Evolutionary conservation across 2,113 vertebrate genomes (phyloP).

Genomic region (Octodon degus): DNA sequence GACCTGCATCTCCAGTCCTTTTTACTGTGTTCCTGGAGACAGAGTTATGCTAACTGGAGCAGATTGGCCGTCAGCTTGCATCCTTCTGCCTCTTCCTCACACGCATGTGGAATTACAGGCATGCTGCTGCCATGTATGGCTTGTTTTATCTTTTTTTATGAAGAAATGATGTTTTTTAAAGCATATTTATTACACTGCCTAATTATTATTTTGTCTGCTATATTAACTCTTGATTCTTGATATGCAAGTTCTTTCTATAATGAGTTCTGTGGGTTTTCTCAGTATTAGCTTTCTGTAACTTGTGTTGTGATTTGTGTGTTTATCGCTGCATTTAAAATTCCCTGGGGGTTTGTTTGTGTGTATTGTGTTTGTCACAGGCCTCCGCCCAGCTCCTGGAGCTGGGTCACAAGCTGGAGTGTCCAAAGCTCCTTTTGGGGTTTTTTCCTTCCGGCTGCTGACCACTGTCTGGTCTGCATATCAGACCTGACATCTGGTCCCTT

Average conservation of each 20-base stretch:
- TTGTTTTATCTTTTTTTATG: not conserved
- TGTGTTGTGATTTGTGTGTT: not conserved
- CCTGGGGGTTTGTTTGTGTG: not conserved
- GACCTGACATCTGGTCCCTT: not conserved
- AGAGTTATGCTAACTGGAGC: not conserved
- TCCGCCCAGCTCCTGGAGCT: not conserved
- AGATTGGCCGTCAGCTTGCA: not conserved
- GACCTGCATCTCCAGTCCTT: not conserved
- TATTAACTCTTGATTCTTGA: not conserved
- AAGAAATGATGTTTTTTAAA: not conserved
- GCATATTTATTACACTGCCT: not conserved
- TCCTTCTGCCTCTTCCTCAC: too few species aligned
- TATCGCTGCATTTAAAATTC: not conserved
- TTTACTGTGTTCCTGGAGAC: not conserved
- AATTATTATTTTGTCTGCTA: not conserved
- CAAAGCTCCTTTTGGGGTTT: too few species aligned
- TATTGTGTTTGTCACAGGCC: not conserved
- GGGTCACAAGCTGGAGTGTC: too few species aligned
- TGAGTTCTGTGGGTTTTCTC: not conserved
- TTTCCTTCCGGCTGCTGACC: not conserved
- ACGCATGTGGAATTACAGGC: too few species aligned
- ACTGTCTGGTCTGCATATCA: accelerated
- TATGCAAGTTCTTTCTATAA: not conserved
- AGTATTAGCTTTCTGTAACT: not conserved
- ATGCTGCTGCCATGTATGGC: too few species aligned